Conservation (phyloP, 1,140 invertebrate species). For the Heliconius eleuchia region DNA sequence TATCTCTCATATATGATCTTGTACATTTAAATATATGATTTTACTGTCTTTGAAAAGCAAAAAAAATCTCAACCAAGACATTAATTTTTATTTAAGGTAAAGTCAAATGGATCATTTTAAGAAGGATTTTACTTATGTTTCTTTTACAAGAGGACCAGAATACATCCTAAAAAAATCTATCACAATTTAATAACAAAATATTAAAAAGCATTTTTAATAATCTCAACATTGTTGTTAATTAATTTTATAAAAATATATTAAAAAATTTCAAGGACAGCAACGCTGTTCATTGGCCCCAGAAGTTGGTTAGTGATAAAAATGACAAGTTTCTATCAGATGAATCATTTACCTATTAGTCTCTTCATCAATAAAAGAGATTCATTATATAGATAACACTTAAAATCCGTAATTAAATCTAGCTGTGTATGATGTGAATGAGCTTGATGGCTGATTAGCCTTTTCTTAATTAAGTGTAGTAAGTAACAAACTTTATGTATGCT, state of each 20-base stretch:
- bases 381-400: neutral
- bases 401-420: neutral
- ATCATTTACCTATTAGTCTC: slow-evolving; percentile 7
- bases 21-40: no score
- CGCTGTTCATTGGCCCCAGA: slow-evolving; percentile 8
- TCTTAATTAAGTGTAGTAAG: neutral
- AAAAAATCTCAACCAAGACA: no score
- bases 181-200: no score
- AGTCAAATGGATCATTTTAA: no score
- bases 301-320: neutral
- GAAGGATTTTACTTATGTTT: no score
- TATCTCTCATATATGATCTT: no score
- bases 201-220: no score
- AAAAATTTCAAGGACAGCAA: neutral
- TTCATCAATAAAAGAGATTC: neutral
- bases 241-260: neutral
- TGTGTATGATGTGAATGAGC: neutral
- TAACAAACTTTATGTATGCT: neutral
- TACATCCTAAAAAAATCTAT: no score
- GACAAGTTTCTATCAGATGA: neutral
- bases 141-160: no score
- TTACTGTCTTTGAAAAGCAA: no score
- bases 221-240: neutral
- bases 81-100: no score
- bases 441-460: neutral